Conservation (phyloP, 2,113 vertebrate species). For the Misgurnus mizolepis region DNA sequence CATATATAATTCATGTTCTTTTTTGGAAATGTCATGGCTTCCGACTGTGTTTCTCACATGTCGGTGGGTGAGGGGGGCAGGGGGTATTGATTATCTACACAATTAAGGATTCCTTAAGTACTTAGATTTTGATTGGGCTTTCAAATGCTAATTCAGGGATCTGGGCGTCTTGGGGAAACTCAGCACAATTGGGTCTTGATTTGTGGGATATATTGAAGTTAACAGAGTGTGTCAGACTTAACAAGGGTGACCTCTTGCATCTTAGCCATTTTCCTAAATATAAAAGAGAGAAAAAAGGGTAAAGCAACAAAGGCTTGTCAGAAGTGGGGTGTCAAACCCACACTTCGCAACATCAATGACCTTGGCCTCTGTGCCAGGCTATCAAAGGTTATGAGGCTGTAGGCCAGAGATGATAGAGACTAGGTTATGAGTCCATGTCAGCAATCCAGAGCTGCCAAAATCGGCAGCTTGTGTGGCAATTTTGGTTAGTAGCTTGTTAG, state of each 20-base stretch:
- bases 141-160: constrained; percentile 58
- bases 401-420: constrained; percentile 40
- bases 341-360: constrained; percentile 4
- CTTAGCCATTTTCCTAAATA: constrained; percentile 18
- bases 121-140: constrained; percentile 59
- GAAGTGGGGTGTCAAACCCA: constrained; percentile 14
- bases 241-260: constrained; percentile 17
- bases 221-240: constrained; percentile 11
- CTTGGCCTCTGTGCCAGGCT: constrained; percentile 31
- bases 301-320: constrained; percentile 43
- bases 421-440: constrained; percentile 40
- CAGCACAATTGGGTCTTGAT: constrained; percentile 47
- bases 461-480: not conserved
- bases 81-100: constrained; percentile 54
- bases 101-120: constrained; percentile 57
- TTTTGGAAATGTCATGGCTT: constrained; percentile 53
- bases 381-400: constrained; percentile 43
- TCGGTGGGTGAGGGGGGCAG: not conserved
- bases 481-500: too few species aligned
- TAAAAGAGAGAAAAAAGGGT: not conserved
- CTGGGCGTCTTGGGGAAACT: constrained; percentile 24
- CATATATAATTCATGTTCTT: constrained; percentile 50
- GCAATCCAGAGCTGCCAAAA: not conserved
- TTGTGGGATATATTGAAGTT: constrained; percentile 36
- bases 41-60: constrained; percentile 29